Evolutionary conservation across 2,888 invertebrate species (phyloP).

Genomic region (Ganaspis brasiliensis): DNA sequence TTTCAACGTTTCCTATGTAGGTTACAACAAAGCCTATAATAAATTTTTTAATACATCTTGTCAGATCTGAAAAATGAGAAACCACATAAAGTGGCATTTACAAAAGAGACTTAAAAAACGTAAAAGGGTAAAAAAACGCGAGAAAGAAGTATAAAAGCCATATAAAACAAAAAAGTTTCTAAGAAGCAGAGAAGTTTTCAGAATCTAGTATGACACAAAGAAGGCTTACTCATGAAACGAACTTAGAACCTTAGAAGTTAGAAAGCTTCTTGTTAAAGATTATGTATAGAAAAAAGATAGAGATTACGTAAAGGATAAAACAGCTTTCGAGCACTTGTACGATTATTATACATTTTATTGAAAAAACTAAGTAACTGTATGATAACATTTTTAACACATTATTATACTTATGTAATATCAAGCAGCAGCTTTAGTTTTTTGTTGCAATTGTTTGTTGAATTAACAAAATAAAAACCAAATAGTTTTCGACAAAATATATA

Average conservation of each 20-base stretch:
- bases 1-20: too few relatives aligned
- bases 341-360: constrained; percentile 54
- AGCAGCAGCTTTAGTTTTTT: too few relatives aligned
- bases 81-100: too few relatives aligned
- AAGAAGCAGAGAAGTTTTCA: background rate
- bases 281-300: constrained; percentile 54
- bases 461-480: too few relatives aligned
- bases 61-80: too few relatives aligned
- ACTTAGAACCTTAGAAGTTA: constrained; percentile 73
- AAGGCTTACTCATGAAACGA: constrained; percentile 62
- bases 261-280: constrained; percentile 74
- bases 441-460: background rate
- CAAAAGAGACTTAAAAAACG: too few relatives aligned
- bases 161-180: constrained; percentile 20
- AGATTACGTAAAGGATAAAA: constrained; percentile 43
- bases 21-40: too few relatives aligned
- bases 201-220: constrained; percentile 30
- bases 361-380: background rate
- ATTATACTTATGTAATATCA: too few relatives aligned
- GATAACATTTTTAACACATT: background rate
- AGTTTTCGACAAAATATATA: background rate
- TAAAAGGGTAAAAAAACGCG: too few relatives aligned
- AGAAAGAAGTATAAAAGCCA: constrained; percentile 1
- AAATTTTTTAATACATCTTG: too few relatives aligned
- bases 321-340: constrained; percentile 68